These are phyloP conservation scores for Zoanthus gigantus DNA, from an alignment of 92 coral and sea anemone species.

Conservation along the genomic window DNA sequence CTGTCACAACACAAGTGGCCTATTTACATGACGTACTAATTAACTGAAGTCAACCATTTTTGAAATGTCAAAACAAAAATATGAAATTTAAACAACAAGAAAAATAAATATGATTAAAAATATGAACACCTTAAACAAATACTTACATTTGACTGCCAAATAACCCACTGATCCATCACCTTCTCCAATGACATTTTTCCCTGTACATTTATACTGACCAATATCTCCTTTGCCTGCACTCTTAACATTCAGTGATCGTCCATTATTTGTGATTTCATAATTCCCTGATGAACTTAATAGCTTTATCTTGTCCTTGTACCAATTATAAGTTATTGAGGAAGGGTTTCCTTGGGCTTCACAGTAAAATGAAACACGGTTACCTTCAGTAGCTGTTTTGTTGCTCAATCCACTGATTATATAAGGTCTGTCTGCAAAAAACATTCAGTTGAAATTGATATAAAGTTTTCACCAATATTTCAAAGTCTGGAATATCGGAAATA, in stretches of 20 bases:
- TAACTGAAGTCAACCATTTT: too few species aligned
- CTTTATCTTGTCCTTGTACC: constrained; percentile 14
- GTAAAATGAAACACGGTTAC: background rate
- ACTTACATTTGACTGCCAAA: constrained; percentile 26
- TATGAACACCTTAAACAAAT: background rate
- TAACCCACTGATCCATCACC: constrained; percentile 9
- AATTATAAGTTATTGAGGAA: background rate
- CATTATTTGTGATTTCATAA: background rate
- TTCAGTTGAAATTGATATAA: background rate
- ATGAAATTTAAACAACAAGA: too few species aligned
- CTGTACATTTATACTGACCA: constrained; percentile 24
- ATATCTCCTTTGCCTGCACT: constrained; percentile 24
- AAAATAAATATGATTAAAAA: too few species aligned
- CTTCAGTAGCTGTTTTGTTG: constrained; percentile 5
- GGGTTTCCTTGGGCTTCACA: constrained; percentile 16
- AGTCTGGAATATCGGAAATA: background rate
- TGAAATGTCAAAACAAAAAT: too few species aligned
- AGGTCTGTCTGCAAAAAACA: constrained; percentile 17
- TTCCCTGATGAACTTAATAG: constrained; percentile 3
- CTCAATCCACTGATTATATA: constrained; percentile 1
- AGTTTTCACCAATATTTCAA: background rate
- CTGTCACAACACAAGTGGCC: too few species aligned
- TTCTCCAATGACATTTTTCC: background rate
- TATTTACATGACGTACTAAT: too few species aligned
- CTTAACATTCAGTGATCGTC: background rate